Base-by-base conservation (phyloP, 2,113 vertebrate species). In the Sinosuthora webbiana region DNA sequence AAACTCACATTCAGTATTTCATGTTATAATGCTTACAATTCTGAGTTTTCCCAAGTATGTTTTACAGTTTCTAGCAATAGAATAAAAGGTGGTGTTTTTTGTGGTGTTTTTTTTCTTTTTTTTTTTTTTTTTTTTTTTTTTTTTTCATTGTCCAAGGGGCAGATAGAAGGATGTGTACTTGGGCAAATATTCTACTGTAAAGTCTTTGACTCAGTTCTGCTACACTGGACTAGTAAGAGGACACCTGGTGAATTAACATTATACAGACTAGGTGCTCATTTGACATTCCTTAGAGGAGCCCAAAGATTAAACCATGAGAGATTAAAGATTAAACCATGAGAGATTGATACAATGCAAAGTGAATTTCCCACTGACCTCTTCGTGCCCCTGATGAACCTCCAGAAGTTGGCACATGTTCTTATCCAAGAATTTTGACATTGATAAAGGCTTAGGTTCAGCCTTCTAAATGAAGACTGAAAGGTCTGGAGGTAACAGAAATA, bases 381-480 rank as follows among this genome's bases (percentile, higher is more conserved):
- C 5, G 0, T 81, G 73, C 64, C 39, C 59, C 42, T 23, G 5
- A 33, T 50, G 77, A 39, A 47, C 45, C 15, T 78, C 11, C 44
- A 62, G 63, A 79, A 82, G 57, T 1, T 92, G 86, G 83, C 62
- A 73, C 53, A 37, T 62, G 73, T 15, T 50, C 83, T 96, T 96
- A 71, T 20, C 83, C 65, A 93, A 90, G 94, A 91, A 89, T 92
- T 94, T 80, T 76, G 73, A 82, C 77, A 44, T 82, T 91, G 95
- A 93, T 94, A 94, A 95, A 94, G 73, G 13, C 81, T 90, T 84
- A 62, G 60, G 53, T 87, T 92, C 63, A 68, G 30, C 30, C 49
- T 95, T 91, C 90, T 94, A 96, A 96, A 95, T 96, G 90, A 96
- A 83, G 93, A 52, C 49, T 59, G 64, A 35, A 94, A 74, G 60